Base-by-base conservation (phyloP, 2,113 vertebrate genomes). In the Casuarius casuarius region DNA sequence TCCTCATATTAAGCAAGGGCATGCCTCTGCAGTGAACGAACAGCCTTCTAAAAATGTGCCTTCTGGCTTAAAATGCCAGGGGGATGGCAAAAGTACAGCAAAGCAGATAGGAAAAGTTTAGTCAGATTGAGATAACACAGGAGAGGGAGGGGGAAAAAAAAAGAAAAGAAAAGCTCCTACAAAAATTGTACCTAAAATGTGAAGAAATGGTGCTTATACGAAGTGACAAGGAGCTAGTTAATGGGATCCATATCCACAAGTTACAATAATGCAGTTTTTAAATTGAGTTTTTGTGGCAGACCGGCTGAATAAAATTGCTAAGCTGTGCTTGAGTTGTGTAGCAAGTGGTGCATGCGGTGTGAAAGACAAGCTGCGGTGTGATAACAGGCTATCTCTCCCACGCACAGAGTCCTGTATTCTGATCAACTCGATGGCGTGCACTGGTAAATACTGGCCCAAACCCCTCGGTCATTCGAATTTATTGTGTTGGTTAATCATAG, bases 201-300 rank as follows among this genome's bases (percentile, higher is more conserved):
- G 72, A 93, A 72, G 80, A 96, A 94, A 95, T 35, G 58, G 48
- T 87, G 49, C 79, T 96, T 91, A 59, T 91, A 59, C 67, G 87
- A 86, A 95, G 89, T 94, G 88, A 94, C 93, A 95, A 93, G 92
- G 76, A 94, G 83, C 82, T 90, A 76, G 78, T 92, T 92, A 94
- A 94, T 94, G 89, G 95, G 91, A 95, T 95, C 95, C 80, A 84
- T 97, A 95, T 92, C 95, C 93, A 83, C 90, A 90, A 96, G 94
- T 87, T 93, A 91, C 88, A 96, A 94, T 93, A 91, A 95, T 88
- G 86, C 86, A 49, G 72, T 59, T 95, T 91, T 95, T 84, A 96
- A 97, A 96, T 95, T 87, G 89, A 92, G 89, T 95, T 96, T 97
- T 95, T 95, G 93, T 96, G 88, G 88, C 88, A 95, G 89, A 91